Evolutionary conservation across 2,888 invertebrate species (phyloP).

Genomic region (Tinea pellionella): DNA sequence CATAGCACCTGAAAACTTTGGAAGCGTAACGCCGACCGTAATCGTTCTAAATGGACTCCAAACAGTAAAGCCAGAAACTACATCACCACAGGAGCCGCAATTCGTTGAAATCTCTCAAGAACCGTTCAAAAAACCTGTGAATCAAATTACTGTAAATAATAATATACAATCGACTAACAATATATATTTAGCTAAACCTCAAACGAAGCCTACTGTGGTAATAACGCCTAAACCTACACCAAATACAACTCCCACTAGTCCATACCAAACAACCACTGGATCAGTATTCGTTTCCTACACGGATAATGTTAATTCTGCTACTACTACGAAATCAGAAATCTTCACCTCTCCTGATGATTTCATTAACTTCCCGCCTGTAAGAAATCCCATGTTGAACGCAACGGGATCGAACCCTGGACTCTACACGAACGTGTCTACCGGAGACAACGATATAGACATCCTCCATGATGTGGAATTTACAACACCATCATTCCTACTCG

Average conservation of each 20-base stretch:
- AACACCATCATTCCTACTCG: slow-evolving; percentile 78
- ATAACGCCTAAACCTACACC: slow-evolving; percentile 77
- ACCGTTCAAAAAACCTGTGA: slow-evolving; percentile 59
- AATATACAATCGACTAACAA: slow-evolving; percentile 70
- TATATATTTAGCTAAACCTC: slow-evolving; percentile 53
- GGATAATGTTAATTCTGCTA: slow-evolving; percentile 33
- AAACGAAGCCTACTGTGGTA: slow-evolving; percentile 71
- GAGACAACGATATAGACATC: slow-evolving; percentile 62
- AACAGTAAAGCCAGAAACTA: slow-evolving; percentile 36
- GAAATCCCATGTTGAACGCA: slow-evolving; percentile 84
- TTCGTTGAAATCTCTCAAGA: slow-evolving; percentile 64
- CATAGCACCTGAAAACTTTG: slow-evolving; percentile 44
- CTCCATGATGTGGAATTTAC: slow-evolving; percentile 74
- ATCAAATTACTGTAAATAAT: slow-evolving; percentile 71
- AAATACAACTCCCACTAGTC: slow-evolving; percentile 44
- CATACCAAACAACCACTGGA: slow-evolving; percentile 19
- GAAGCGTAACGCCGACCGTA: slow-evolving; percentile 60
- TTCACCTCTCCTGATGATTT: slow-evolving; percentile 77
- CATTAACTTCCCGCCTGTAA: slow-evolving; percentile 86
- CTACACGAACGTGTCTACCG: slow-evolving; percentile 60
- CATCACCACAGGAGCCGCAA: slow-evolving; percentile 39
- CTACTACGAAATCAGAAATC: slow-evolving; percentile 60
- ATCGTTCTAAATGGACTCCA: slow-evolving; percentile 49
- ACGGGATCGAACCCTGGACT: slow-evolving; percentile 66
- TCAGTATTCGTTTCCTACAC: slow-evolving; percentile 32